Evolutionary conservation across 2,888 invertebrate species (phyloP).

Genomic region (Stenichneumon culpator): DNA sequence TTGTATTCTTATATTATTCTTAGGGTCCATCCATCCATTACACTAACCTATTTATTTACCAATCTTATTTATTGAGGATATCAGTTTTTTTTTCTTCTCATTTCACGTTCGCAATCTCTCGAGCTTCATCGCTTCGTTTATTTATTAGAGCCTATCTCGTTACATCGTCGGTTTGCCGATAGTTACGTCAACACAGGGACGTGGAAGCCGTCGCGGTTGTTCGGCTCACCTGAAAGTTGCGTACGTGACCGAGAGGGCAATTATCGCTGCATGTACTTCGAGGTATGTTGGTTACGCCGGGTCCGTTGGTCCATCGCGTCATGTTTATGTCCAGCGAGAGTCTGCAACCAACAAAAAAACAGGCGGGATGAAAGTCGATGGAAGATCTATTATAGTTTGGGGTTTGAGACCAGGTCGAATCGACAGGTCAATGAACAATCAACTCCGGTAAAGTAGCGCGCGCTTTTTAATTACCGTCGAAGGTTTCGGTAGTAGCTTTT

Average conservation of each 20-base stretch:
- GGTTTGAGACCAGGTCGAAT: no score
- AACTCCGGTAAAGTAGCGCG: no score
- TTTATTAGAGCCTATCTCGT: neutral
- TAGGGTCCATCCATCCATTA: neutral
- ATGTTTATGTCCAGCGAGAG: conserved; percentile 85
- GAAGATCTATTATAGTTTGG: neutral
- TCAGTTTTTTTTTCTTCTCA: neutral
- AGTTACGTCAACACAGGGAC: neutral
- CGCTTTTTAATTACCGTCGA: no score
- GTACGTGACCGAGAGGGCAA: conserved; percentile 87
- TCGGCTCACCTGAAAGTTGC: conserved; percentile 86
- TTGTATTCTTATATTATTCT: no score
- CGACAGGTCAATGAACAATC: no score
- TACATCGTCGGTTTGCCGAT: neutral
- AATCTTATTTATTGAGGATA: neutral
- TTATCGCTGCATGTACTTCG: conserved; percentile 88
- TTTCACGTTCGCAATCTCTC: neutral
- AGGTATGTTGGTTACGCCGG: conserved; percentile 84
- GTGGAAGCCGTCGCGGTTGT: neutral
- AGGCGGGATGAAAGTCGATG: conserved; percentile 6
- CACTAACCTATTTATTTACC: neutral
- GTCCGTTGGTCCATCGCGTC: conserved; percentile 85
- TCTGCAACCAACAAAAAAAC: conserved; percentile 77
- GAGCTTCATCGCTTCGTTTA: neutral
- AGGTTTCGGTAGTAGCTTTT: no score